Evolutionary conservation across 2,888 invertebrate species (phyloP), one percentile per base, ranked within the genome.

Genomic region (Criorhina ranunculi): DNA sequence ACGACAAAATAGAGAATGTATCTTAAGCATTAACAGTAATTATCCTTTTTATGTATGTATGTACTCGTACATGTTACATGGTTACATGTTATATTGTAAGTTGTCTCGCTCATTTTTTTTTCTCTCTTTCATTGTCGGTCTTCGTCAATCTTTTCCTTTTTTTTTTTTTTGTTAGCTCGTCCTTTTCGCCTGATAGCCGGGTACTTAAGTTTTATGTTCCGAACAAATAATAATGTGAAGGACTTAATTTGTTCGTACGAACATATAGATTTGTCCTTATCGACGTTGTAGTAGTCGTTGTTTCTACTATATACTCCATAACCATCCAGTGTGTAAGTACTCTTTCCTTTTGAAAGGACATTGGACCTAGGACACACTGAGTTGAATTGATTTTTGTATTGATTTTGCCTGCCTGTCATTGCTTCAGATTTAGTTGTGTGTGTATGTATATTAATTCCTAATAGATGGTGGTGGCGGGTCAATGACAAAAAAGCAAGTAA

Each of bases 191-290:
- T 44, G 51, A 67, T 55, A 12, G 15, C 46, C 12, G 55, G 44
- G 51, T 82, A 77, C 77, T 82, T 82, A 40, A 66, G 77, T 77
- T 82, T 82, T 77, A 82, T 82, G 72, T 66, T 62, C n/a, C 66
- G 53, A 82, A 66, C 77, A 82, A 82, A 82, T 77, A 82, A 78
- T 82, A 77, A 82, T 82, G 82, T 67, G 72, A 62, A 82, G 82
- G 72, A 82, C 82, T 82, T 82, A 82, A 82, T 82, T 77, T 78
- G 82, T 72, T 66, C 59, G 15, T 66, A 29, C 44, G 55, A 29
- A 60, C 77, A 69, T 42, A 51, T 44, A 24, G 24, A 51, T 40
- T 31, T 57, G 29, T 11, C 40, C 29, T 49, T 57, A 15, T 75
- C 53, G 31, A 29, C n/a, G 51, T 57, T 6, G 19, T 33, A 49